phyloP scores from a whole-genome alignment of 2,797 vertebrate species.

The Arremon aurantiirostris region DNA sequence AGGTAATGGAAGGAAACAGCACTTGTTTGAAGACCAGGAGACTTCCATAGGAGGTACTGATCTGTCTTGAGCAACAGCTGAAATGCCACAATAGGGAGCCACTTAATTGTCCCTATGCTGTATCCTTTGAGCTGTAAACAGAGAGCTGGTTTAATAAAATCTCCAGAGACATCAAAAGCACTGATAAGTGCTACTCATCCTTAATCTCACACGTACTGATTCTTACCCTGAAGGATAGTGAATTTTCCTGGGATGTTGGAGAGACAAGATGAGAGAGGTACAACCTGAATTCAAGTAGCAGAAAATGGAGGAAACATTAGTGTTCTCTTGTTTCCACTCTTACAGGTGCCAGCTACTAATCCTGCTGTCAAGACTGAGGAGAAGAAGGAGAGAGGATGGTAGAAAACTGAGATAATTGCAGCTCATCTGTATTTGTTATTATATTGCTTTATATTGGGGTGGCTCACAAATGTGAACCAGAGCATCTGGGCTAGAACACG shows the following conservation, averaged over 20 bases:
- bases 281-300: background rate
- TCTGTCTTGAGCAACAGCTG: background rate
- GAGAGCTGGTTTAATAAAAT: background rate
- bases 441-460: background rate
- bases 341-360: background rate
- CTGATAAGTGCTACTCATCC: background rate
- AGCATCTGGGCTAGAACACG: background rate
- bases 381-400: background rate
- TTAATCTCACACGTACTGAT: background rate
- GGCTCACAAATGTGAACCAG: background rate
- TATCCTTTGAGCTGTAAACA: background rate
- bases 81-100: background rate
- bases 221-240: background rate
- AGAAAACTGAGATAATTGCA: background rate
- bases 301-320: background rate
- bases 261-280: background rate
- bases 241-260: background rate
- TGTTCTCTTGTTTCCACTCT: background rate
- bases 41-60: background rate
- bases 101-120: background rate
- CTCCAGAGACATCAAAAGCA: background rate
- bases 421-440: background rate
- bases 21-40: background rate
- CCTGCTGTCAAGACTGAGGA: background rate
- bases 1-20: background rate